Evolutionary conservation across 2,888 invertebrate genomes (phyloP), one percentile per base, ranked within the genome.

Genomic region (Sphaerophoria rueppellii): DNA sequence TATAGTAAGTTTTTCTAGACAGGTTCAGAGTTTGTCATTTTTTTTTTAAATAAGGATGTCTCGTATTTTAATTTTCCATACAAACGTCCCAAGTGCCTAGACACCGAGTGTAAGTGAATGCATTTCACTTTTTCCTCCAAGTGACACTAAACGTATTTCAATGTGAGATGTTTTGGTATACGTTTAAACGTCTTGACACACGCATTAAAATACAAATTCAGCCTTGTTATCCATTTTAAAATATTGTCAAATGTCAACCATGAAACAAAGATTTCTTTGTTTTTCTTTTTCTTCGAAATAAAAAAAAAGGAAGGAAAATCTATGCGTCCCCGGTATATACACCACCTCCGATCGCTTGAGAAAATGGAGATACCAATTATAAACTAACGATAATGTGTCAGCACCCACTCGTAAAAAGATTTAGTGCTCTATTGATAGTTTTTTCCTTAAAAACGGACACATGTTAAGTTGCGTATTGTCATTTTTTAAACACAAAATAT

Each of bases 351-450:
- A 24, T 43, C 61, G 43, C 58, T 58, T 40, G 37, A 37, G n/a
- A 24, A 65, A 54, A 70, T 74, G 74, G 70, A 52, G 82, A 78
- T 78, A 82, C 82, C 78, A 78, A 82, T 82, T 82, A 82, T 82
- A 82, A 82, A 78, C 82, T 78, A 78, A 82, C 82, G 78, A 82
- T 82, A 78, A 78, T 82, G 78, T 82, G 82, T 82, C 82, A 78
- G 78, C 82, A 82, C 82, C 82, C 82, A 82, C 82, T 82, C 82
- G 35, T 40, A 48, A 24, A 34, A 71, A 67, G 79, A 82, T 82
- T 82, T 78, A 82, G 70, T 78, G 79, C 65, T 74, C 74, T 50
- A 82, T 78, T 74, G 78, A 78, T 82, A 70, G 78, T 57, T 72
- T 72, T n/a, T 57, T 61, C 78, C 52, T 37, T 40, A 52, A 73